A percentile compares a stretch with the other conserved stretches of the same genome.
Evolutionary conservation across 2,797 vertebrate genomes (phyloP).

Genomic region (Phoebastria nigripes): DNA sequence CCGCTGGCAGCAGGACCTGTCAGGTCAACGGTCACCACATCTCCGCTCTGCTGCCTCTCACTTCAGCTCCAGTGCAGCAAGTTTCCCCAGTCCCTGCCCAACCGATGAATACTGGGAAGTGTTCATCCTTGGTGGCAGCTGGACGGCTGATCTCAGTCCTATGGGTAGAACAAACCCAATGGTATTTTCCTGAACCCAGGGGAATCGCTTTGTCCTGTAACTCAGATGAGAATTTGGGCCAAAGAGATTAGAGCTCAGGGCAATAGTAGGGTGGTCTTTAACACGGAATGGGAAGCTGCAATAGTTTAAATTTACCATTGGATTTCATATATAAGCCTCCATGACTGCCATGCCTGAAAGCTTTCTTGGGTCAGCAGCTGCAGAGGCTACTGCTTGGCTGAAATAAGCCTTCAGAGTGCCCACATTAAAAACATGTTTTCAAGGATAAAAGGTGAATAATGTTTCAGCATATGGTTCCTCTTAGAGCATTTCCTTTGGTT

Average conservation of each 20-base stretch:
- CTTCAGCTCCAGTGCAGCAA: not conserved
- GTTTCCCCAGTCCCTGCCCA: not conserved
- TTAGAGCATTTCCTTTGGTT: conserved; percentile 16
- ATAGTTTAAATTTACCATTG: not conserved
- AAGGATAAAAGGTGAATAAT: conserved; percentile 31
- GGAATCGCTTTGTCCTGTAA: not conserved
- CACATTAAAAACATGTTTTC: not conserved
- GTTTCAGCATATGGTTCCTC: conserved; percentile 23
- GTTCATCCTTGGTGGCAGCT: not conserved
- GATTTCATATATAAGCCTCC: not conserved
- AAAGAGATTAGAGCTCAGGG: not conserved
- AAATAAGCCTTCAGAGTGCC: not conserved
- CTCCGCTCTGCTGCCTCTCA: not conserved
- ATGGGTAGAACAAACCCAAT: not conserved
- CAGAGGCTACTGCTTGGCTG: not conserved
- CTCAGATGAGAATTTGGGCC: not conserved
- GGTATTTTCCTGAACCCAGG: not conserved
- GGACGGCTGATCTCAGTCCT: not conserved
- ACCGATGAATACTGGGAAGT: fast-evolving
- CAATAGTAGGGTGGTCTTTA: not conserved
- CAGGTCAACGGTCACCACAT: not conserved
- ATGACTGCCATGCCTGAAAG: not conserved
- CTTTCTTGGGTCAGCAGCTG: conserved; percentile 4
- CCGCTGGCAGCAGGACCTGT: fast-evolving
- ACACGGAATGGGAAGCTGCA: not conserved